Percentiles rank a stretch among this genome's conserved stretches.
Conservation (phyloP, 2,113 vertebrate species). For the Vombatus ursinus region DNA sequence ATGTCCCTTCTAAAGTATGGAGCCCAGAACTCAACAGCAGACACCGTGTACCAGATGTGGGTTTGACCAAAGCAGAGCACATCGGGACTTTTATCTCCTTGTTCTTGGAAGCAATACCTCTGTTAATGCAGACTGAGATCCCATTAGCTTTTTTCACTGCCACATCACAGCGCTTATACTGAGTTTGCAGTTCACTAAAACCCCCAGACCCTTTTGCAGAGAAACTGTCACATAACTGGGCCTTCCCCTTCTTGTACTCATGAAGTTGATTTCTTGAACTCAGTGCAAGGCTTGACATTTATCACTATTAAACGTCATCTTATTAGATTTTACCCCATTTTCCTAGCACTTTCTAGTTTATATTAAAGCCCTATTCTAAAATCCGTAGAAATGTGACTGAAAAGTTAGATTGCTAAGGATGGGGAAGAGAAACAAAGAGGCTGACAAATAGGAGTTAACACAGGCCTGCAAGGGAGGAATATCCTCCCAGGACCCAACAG, state of each 20-base stretch:
- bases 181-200: neutral
- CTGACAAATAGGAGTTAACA: neutral
- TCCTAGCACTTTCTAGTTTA: neutral
- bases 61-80: neutral
- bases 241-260: neutral
- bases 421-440: constrained; percentile 3
- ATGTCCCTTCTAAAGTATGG: neutral
- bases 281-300: neutral
- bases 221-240: neutral
- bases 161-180: neutral
- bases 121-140: neutral
- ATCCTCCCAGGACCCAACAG: neutral
- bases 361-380: neutral
- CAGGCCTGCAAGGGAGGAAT: neutral
- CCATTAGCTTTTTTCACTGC: neutral
- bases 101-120: neutral
- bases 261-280: neutral
- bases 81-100: neutral
- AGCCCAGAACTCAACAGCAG: neutral
- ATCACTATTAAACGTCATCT: neutral
- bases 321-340: neutral
- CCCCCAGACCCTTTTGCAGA: neutral
- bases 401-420: neutral
- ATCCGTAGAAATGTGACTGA: neutral
- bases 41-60: neutral